Percentiles rank a stretch among this genome's conserved stretches.
Conservation (phyloP, 2,888 invertebrate species). For the Laspeyria flexula region DNA sequence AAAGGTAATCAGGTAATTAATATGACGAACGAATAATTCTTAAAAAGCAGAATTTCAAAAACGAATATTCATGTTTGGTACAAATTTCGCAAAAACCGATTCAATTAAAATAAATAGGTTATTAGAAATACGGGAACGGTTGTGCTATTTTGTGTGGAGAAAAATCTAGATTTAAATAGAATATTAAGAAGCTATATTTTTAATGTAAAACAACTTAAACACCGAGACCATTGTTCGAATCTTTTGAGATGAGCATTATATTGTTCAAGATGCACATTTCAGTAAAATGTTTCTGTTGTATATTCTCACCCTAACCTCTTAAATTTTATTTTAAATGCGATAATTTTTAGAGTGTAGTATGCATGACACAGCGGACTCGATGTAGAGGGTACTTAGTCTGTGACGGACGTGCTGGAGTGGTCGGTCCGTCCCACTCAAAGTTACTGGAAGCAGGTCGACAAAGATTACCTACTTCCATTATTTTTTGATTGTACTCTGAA, state of each 20-base stretch:
- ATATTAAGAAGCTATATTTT: not conserved
- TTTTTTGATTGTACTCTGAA: conserved; percentile 18
- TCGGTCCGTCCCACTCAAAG: conserved; percentile 33
- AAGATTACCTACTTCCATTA: conserved; percentile 30
- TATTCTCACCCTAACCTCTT: conserved; percentile 5
- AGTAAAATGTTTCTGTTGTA: not conserved
- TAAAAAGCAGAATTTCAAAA: too few relatives aligned
- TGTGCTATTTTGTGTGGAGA: not conserved
- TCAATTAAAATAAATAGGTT: not conserved
- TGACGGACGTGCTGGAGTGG: conserved; percentile 63
- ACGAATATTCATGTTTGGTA: too few relatives aligned
- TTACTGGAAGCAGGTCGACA: conserved; percentile 31
- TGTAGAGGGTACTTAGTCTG: conserved; percentile 38
- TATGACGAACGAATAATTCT: too few relatives aligned
- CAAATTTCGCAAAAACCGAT: not conserved
- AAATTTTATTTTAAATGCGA: conserved; percentile 11
- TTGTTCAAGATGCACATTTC: too few relatives aligned
- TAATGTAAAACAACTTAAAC: too few relatives aligned
- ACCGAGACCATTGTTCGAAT: too few relatives aligned
- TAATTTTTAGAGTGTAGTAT: conserved; percentile 25
- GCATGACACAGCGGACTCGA: conserved; percentile 43
- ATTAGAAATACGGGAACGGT: not conserved
- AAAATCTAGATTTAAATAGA: not conserved
- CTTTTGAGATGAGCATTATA: too few relatives aligned
- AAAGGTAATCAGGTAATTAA: too few relatives aligned